These are phyloP conservation scores for Cyphotilapia sp. DNA, from an alignment of 2,113 vertebrate genomes.

Conservation along the genomic window DNA sequence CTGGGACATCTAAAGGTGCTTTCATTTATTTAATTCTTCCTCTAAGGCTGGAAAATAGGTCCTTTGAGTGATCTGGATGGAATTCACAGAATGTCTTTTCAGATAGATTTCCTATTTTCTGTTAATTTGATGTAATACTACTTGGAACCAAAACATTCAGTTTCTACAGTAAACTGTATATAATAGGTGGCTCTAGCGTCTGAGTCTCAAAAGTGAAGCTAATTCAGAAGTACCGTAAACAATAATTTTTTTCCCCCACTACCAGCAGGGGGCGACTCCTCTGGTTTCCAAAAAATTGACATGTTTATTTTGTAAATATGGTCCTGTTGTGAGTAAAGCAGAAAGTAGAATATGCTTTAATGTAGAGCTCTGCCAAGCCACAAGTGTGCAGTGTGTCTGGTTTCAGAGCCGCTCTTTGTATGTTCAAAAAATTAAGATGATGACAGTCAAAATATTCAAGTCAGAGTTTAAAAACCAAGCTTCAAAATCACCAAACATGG, in stretches of 20 bases:
- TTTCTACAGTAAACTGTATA: neutral
- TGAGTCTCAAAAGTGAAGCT: neutral
- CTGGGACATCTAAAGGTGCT: accelerated
- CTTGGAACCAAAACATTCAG: neutral
- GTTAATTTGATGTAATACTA: neutral
- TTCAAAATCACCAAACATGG: neutral
- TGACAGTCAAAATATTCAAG: neutral
- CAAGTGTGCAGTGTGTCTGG: accelerated
- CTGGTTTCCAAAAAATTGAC: neutral
- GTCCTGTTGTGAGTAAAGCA: neutral
- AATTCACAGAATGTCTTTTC: neutral
- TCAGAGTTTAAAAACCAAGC: neutral
- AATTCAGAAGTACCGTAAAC: neutral
- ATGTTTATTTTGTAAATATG: neutral
- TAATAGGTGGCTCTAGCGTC: neutral
- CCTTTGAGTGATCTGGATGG: neutral
- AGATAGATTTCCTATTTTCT: neutral
- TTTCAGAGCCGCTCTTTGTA: accelerated
- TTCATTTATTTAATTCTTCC: neutral
- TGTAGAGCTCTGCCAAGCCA: neutral
- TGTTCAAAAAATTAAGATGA: neutral
- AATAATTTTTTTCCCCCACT: accelerated
- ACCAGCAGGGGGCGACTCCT: neutral
- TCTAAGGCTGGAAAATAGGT: neutral
- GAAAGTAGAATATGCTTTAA: neutral